Base-by-base conservation (phyloP, 2,113 vertebrate genomes). In the Sorex araneus region DNA sequence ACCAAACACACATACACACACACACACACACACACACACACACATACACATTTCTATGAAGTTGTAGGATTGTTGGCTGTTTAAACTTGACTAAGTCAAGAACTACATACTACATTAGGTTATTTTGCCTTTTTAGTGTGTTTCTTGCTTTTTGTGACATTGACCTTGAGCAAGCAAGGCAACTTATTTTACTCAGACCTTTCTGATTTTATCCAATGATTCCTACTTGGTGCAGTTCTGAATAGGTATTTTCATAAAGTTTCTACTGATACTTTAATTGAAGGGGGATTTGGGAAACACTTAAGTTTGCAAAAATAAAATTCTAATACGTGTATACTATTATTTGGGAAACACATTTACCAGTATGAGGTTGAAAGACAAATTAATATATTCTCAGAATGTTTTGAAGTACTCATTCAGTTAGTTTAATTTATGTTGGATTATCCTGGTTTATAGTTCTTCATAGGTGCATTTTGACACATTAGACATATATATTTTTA, bases 181-280 rank as follows among this genome's bases (percentile, higher is more conserved):
- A 9, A 11, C n/a, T 90, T 92, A 21, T 88, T 77, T 73, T 63
- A 21, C 5, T 83, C 32, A 50, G 6, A 21, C 10, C 50, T 60
- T 67, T 85, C 11, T 73, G 3, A 45, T 34, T 63, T 81, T 76
- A 8, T 77, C 63, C 74, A 28, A 64, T 54, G 40, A 5, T 21
- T 75, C 79, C n/a, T 18, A 11, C 36, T 86, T 69, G 25, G 54
- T 63, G 69, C 36, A 9, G 34, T 71, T 73, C 3, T 21, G 34
- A 84, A 40, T 30, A 45, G 84, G 87, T 25, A 75, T 84, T 92
- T 89, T 60, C 27, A 0, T 90, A 54, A 81, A n/a, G n/a, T 18
- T 83, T 60, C 43, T 57, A 9, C 3, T 60, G 32, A 6, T 79
- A 47, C 84, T 89, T 79, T 69, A 50, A 64, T 70, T 45, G n/a